phyloP scores from a whole-genome alignment of 1,140 invertebrate genomes.

The Tribolium castaneum region DNA sequence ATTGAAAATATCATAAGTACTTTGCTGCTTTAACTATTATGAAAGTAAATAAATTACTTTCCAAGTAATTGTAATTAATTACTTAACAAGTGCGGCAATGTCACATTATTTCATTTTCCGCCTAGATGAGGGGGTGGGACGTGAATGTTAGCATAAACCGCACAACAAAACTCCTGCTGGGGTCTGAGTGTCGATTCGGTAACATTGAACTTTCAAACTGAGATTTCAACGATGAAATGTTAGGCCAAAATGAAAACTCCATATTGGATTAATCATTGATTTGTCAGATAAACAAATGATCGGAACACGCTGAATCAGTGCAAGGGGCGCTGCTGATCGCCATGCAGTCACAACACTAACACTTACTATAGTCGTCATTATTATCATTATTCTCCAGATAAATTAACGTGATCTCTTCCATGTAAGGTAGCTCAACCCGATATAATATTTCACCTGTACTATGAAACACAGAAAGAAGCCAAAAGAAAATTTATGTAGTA shows the following conservation, averaged over 20 bases:
- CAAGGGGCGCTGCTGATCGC: slow-evolving; percentile 57
- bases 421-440: slow-evolving; percentile 88
- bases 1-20: too few species aligned
- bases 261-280: slow-evolving; percentile 16
- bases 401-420: slow-evolving; percentile 90
- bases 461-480: slow-evolving; percentile 72
- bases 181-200: slow-evolving; percentile 16
- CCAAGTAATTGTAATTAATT: too few species aligned
- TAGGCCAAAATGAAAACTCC: background rate
- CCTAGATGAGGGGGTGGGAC: slow-evolving; percentile 16
- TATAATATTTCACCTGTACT: slow-evolving; percentile 88
- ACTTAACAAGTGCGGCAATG: background rate
- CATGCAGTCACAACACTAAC: slow-evolving; percentile 67
- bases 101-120: slow-evolving; percentile 17
- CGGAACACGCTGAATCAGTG: slow-evolving; percentile 48
- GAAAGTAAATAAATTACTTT: too few species aligned
- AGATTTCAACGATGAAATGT: slow-evolving; percentile 17
- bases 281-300: slow-evolving; percentile 34
- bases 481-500: slow-evolving; percentile 64
- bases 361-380: slow-evolving; percentile 76
- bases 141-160: slow-evolving; percentile 22
- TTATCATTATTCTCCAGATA: slow-evolving; percentile 83
- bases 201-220: slow-evolving; percentile 4
- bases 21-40: too few species aligned
- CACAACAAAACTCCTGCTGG: slow-evolving; percentile 24